Evolutionary conservation across 2,888 invertebrate genomes (phyloP), one percentile per base, ranked within the genome.

Genomic region (Zonitis immaculata): DNA sequence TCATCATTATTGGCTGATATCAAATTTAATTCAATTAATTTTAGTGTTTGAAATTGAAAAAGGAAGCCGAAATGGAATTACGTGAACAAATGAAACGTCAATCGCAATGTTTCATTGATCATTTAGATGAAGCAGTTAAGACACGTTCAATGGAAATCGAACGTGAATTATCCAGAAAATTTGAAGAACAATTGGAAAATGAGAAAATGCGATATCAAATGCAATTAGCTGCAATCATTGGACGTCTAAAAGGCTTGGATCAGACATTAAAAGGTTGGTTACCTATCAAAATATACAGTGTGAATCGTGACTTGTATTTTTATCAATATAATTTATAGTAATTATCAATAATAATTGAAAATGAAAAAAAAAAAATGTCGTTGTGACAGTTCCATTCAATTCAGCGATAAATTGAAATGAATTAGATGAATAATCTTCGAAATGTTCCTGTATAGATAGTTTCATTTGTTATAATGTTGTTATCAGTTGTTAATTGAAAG

Each of bases 41-140:
- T 6, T 69, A 88, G 87, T 77, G 85, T 56, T 75, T 89, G 51
- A 78, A 81, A 66, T 78, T 88, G 35, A 82, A 83, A 64, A 80
- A 82, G 1, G 83, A 85, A 43, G 80, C 85, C 22, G 88, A 94
- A 68, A 80, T 80, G 44, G 87, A 88, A 56, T 74, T 95, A 51
- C 84, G 89, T 42, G 81, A 83, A 11, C 88, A 93, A 66, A 73
- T 98, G 54, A 89, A 89, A 70, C 82, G 89, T 47, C 95, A 95
- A 68, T 84, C 88, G 1, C 91, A 93, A 66, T 86, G 93, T 0
- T 94, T 95, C 73, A 80, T 86, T 45, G 94, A 95, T 71, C 87
- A 91, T 60, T 72, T 91, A 54, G 80, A 82, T 42, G 90, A 90
- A 65, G 86, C 85, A 1, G 76, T 96, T 11, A 75, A 77, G 4